Evolutionary conservation across 2,888 invertebrate species (phyloP).

Genomic region (Microctonus aethiopoides): DNA sequence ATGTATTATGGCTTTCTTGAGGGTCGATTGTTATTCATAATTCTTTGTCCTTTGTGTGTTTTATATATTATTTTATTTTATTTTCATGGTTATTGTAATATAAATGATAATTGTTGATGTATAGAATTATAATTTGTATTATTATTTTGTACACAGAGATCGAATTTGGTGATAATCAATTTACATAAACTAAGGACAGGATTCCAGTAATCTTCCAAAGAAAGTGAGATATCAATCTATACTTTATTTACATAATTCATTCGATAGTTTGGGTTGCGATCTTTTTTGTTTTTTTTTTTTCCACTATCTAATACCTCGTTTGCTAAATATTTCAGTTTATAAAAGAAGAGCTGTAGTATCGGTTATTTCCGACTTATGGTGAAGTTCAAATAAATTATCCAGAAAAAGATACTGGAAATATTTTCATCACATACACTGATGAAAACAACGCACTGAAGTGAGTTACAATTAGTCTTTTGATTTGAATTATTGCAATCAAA

Average conservation of each 20-base stretch:
- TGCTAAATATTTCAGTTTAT: background rate
- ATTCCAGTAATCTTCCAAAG: background rate
- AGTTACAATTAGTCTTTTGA: too few relatives aligned
- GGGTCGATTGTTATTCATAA: too few relatives aligned
- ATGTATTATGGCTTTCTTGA: too few relatives aligned
- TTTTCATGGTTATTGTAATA: too few relatives aligned
- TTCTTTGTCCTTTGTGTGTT: too few relatives aligned
- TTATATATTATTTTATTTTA: too few relatives aligned
- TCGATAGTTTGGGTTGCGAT: background rate
- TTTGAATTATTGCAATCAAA: too few relatives aligned
- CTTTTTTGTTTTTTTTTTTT: too few relatives aligned
- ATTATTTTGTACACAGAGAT: background rate
- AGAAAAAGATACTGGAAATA: background rate
- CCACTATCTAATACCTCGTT: too few relatives aligned
- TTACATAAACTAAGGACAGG: background rate
- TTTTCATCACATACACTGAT: background rate
- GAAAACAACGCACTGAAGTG: background rate
- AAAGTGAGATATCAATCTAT: background rate
- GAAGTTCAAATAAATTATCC: background rate
- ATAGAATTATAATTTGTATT: background rate
- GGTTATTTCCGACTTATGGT: background rate
- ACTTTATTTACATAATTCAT: background rate
- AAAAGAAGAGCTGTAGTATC: background rate
- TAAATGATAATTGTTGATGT: too few relatives aligned
- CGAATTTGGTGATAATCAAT: background rate